Evolutionary conservation across 1,140 invertebrate genomes (phyloP), one percentile per base, ranked within the genome.

Genomic region (Liolophura sinensis): DNA sequence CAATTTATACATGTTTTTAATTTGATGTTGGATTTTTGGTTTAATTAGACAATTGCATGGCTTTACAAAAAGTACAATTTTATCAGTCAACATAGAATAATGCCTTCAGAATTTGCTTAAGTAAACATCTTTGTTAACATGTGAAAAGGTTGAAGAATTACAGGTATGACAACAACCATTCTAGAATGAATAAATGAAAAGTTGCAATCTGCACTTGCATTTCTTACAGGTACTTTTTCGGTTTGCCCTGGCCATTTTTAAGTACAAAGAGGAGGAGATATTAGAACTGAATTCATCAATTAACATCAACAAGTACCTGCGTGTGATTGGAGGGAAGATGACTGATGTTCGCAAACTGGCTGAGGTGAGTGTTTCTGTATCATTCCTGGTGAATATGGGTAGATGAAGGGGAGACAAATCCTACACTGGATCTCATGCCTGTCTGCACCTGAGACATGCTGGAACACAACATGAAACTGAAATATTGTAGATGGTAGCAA

Each of bases 241-340:
- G 18, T 89, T 86, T 81, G 86, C 87, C 40, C 67, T 88, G 22
- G 87, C 88, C 14, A 85, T 89, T 64, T 80, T 89, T 62, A 88
- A 87, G 70, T 74, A 82, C 54, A 79, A 77, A 65, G 88, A 89
- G 73, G 78, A 84, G 54, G 83, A 86, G 25, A 77, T 89, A 27
- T 66, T 89, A 24, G 67, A 78, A n/a, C 73, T 82, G 59, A 78
- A 73, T 0, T 81, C 80, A 62, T 73, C 78, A 15, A 68, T 85
- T 15, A 71, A 76, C 24, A 72, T 87, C 12, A 86, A 87, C 64
- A 72, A 78, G 47, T 86, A 80, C 69, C 74, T 88, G 62, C 73
- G 85, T 54, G 76, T 67, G 46, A 70, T 88, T 27, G 81, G 82
- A n/a, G 82, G 85, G 52, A 79, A 78, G 51, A 78, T 83, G 64